Conservation (phyloP, 2,888 invertebrate genomes). For the Ernsta delagoae region DNA sequence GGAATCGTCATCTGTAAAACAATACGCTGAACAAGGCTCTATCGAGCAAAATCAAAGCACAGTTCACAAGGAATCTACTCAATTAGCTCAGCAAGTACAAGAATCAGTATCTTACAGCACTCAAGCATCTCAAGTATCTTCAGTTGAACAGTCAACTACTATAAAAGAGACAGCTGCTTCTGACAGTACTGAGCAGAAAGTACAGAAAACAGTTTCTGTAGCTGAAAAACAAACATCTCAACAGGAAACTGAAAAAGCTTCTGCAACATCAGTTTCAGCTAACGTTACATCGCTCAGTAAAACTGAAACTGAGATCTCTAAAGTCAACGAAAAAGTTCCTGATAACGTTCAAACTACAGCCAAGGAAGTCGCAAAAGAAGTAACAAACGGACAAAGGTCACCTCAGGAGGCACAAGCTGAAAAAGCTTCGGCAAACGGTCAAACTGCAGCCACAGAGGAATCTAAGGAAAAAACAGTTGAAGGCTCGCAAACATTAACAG, state of each 20-base stretch:
- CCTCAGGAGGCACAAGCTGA: background rate
- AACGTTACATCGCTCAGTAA: conserved; percentile 24
- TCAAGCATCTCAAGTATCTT: conserved; percentile 41
- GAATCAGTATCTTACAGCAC: conserved; percentile 40
- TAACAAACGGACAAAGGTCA: conserved; percentile 11
- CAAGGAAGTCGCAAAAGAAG: conserved; percentile 6
- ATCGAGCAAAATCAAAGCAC: conserved; percentile 29
- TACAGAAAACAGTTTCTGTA: conserved; percentile 37
- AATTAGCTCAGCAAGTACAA: conserved; percentile 25
- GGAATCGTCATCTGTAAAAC: conserved; percentile 21
- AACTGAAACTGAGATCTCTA: conserved; percentile 12
- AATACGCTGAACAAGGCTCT: conserved; percentile 38
- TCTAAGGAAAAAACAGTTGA: conserved; percentile 22
- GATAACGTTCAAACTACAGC: conserved; percentile 15
- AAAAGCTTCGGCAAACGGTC: conserved; percentile 16
- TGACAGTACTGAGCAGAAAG: conserved; percentile 38
- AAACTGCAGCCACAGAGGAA: conserved; percentile 18
- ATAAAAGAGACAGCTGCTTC: conserved; percentile 43
- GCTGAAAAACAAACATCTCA: conserved; percentile 39
- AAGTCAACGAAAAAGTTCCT: conserved; percentile 12
- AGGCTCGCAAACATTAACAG: conserved; percentile 47
- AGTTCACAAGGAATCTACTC: conserved; percentile 16
- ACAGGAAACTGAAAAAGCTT: conserved; percentile 42
- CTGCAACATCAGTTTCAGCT: conserved; percentile 39
- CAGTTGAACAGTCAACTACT: conserved; percentile 32